Base-by-base conservation (phyloP, 2,888 invertebrate genomes). In the Drosophila peninsularis region DNA sequence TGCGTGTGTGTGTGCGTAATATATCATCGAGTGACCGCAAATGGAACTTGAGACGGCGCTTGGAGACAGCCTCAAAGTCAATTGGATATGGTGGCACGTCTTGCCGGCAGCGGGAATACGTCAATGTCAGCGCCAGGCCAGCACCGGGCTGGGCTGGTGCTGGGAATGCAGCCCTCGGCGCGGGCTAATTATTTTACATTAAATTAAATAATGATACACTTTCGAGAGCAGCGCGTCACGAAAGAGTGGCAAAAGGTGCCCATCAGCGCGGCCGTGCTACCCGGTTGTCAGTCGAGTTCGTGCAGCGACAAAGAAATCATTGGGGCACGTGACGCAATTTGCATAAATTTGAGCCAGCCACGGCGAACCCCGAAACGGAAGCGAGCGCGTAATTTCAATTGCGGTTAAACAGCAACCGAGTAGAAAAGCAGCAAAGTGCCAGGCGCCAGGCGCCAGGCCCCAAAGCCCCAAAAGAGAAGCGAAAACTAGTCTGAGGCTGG, bases 151-250 rank as follows among this genome's bases (percentile, higher is more conserved):
- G 34, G 17, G 7, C 41, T 55, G 44, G 60, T 30, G 30, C 42
- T 34, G 37, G 49, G 62, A 47, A 14, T 39, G 42, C 60, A 61
- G 54, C 41, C 62, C 57, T 50, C 75, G 71, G 79, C 69, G 71
- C 75, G 70, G 72, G 88, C 91, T 92, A 92, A 92, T 92, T 92
- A 92, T 92, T 92, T 92, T 91, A 91, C 90, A 91, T 92, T 92
- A 92, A 92, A 92, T 92, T 92, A 92, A 92, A 92, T 92, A 92
- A 92, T 92, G 92, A 92, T 91, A 91, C 91, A 89, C 85, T 90
- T 84, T 89, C 78, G 77, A 82, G 73, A 80, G 71, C 54, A 58
- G 49, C 60, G 65, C 52, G 62, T 53, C 66, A 71, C 71, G 67
- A 69, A 79, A 65, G 73, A 74, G 85, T 69, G 65, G 44, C 80